These are phyloP conservation scores for Gymnocypris eckloni DNA, from an alignment of 2,797 vertebrate species.

Conservation along the genomic window DNA sequence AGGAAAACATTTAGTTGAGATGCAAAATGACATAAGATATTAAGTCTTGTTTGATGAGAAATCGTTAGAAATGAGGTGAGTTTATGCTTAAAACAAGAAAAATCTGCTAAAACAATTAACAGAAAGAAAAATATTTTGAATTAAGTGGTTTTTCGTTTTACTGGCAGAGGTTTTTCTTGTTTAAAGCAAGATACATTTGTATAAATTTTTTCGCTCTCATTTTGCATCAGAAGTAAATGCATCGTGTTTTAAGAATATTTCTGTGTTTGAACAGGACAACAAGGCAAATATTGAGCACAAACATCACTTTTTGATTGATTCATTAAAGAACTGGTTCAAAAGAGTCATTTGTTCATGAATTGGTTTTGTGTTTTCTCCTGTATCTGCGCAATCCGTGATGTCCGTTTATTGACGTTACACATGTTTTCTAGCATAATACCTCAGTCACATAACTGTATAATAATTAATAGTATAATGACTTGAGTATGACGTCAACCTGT, in stretches of 20 bases:
- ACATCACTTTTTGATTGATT: not conserved
- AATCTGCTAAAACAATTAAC: not conserved
- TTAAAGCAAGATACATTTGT: too few species aligned
- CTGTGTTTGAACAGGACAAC: not conserved
- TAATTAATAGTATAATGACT: too few species aligned
- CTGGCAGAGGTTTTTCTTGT: too few species aligned
- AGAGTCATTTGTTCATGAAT: not conserved
- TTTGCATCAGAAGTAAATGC: not conserved
- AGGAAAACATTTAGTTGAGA: not conserved
- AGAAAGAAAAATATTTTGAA: not conserved
- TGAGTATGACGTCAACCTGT: not conserved
- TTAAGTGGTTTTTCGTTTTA: not conserved
- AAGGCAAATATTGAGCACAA: not conserved
- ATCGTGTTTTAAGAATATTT: not conserved
- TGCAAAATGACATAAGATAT: too few species aligned
- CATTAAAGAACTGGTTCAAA: not conserved
- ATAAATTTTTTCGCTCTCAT: too few species aligned
- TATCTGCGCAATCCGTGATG: too few species aligned
- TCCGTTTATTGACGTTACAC: too few species aligned
- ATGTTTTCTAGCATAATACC: too few species aligned
- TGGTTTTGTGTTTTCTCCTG: too few species aligned
- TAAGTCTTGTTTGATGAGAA: not conserved
- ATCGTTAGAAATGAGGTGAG: not conserved
- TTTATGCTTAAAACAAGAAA: not conserved
- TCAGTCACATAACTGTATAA: too few species aligned